Evolutionary conservation across 2,888 invertebrate genomes (phyloP).

Genomic region (Gerris lacustris): DNA sequence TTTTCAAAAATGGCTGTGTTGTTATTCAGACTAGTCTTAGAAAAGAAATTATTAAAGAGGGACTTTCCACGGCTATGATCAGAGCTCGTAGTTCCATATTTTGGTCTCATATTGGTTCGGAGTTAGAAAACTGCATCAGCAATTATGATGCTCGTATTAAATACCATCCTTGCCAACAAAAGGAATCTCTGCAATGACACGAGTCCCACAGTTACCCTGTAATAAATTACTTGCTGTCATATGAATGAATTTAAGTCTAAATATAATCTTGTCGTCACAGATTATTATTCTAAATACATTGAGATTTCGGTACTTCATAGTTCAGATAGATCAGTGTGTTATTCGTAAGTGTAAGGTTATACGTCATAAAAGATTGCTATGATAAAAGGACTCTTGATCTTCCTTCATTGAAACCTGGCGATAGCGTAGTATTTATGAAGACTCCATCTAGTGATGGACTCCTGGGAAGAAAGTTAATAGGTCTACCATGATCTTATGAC

Average conservation of each 20-base stretch:
- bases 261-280: slow-evolving; percentile 13
- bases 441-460: slow-evolving; percentile 10
- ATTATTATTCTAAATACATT: slow-evolving; percentile 16
- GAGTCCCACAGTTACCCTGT: slow-evolving; percentile 12
- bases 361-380: too few relatives aligned
- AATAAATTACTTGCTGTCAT: slow-evolving; percentile 12
- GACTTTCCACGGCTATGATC: not conserved
- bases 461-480: too few relatives aligned
- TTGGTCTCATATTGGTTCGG: not conserved
- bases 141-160: not conserved
- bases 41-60: slow-evolving; percentile 17
- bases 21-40: slow-evolving; percentile 24
- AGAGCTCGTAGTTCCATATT: slow-evolving; percentile 7
- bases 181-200: slow-evolving; percentile 14
- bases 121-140: not conserved
- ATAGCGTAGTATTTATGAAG: slow-evolving; percentile 14
- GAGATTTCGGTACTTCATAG: slow-evolving; percentile 9
- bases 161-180: not conserved
- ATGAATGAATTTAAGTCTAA: slow-evolving; percentile 2
- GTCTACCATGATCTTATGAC: too few relatives aligned
- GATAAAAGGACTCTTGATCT: slow-evolving; percentile 11
- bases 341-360: too few relatives aligned
- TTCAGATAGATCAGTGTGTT: too few relatives aligned
- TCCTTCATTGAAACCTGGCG: slow-evolving; percentile 6
- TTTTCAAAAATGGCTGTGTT: slow-evolving; percentile 22